Evolutionary conservation across 2,797 vertebrate species (phyloP).

Genomic region (Calcarius lapponicus): DNA sequence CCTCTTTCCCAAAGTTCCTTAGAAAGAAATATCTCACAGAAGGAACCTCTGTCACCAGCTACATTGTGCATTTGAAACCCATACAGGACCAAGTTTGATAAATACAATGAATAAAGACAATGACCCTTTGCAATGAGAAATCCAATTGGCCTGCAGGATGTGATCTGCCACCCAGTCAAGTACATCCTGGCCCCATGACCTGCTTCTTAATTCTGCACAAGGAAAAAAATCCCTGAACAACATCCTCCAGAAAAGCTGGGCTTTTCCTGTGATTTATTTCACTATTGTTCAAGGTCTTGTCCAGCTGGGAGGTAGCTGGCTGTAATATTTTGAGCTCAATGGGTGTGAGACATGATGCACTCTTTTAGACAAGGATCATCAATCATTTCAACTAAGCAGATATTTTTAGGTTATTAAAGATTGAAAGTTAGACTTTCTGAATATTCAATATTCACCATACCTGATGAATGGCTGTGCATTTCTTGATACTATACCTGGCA

Average conservation of each 20-base stretch:
- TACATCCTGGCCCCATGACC: neutral
- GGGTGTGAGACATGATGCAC: conserved; percentile 13
- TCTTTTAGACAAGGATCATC: conserved; percentile 19
- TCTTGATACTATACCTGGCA: neutral
- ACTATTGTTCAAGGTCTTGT: neutral
- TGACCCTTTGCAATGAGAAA: neutral
- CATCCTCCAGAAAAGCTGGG: neutral
- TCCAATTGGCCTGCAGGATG: neutral
- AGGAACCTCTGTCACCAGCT: neutral
- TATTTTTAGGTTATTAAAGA: neutral
- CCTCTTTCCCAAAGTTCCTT: neutral
- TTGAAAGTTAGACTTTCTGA: neutral
- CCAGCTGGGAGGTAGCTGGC: conserved; percentile 14
- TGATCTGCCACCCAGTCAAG: neutral
- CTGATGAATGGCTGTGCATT: neutral
- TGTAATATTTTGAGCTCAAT: conserved; percentile 42
- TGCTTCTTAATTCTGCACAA: conserved; percentile 17
- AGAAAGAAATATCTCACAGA: neutral
- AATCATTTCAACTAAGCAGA: neutral
- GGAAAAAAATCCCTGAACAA: neutral
- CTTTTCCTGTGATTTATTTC: conserved; percentile 4
- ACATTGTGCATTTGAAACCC: neutral
- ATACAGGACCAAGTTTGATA: neutral
- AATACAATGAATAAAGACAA: neutral
- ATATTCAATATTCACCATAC: neutral